Percentiles rank a stretch among this genome's conserved stretches.
Evolutionary conservation across 2,797 vertebrate species (phyloP).

Genomic region (Gobionotothen gibberifrons): DNA sequence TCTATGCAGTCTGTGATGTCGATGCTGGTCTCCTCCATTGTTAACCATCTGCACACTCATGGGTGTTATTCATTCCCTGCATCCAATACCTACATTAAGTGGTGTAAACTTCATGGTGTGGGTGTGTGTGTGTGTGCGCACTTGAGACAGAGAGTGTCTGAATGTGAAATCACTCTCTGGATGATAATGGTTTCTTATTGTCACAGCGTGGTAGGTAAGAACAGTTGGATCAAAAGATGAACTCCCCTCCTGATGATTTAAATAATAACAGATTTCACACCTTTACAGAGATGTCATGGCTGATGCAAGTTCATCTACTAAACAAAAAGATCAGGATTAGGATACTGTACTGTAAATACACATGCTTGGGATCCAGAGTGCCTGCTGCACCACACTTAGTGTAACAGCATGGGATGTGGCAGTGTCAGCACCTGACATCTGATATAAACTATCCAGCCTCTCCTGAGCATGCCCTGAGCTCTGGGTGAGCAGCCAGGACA

Average conservation of each 20-base stretch:
- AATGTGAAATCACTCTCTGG: constrained; percentile 15
- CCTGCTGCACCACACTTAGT: background rate
- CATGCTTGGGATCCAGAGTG: background rate
- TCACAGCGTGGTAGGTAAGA: background rate
- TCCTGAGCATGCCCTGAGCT: constrained; percentile 51
- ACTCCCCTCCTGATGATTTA: constrained; percentile 3
- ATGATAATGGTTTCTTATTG: constrained; percentile 36
- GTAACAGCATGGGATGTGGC: constrained; percentile 21
- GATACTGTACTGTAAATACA: background rate
- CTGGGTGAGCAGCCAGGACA: constrained; percentile 37
- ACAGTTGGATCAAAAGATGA: background rate
- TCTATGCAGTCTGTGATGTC: constrained; percentile 50
- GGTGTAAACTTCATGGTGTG: constrained; percentile 43
- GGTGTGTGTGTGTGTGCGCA: constrained; percentile 10
- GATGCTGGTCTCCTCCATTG: constrained; percentile 35
- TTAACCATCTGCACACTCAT: constrained; percentile 50
- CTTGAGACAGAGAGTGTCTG: constrained; percentile 8
- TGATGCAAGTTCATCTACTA: background rate
- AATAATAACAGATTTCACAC: background rate
- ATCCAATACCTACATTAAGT: constrained; percentile 34
- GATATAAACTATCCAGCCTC: constrained; percentile 63
- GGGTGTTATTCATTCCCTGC: constrained; percentile 47
- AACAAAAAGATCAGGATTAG: constrained; percentile 10
- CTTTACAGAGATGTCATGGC: background rate
- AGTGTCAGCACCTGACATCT: constrained; percentile 52